Base-by-base conservation (phyloP, 2,797 vertebrate species). In the Enteromius mattozi region DNA sequence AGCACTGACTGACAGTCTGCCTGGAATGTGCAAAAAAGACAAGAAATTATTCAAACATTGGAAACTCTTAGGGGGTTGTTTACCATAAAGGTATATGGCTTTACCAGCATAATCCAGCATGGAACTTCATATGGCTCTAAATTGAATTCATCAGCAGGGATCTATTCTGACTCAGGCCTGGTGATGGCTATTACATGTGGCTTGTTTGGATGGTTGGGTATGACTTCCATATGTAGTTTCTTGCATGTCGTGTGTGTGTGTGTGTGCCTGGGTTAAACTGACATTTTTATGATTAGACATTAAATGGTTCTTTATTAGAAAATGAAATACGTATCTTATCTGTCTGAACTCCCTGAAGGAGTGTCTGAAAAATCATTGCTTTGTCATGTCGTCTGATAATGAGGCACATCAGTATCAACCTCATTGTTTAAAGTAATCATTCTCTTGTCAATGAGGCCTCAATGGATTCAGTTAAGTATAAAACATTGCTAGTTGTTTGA, bases 151-250 rank as follows among this genome's bases (percentile, higher is more conserved):
- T 63, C 40, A 78, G 76, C 56, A 78, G 24, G 49, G 19, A 65
- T 40, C 14, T 69, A 76, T 40, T 40, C 19, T 69, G 33, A 54
- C 35, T 37, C 10, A 76, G 81, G 77, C 71, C 56, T 2, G 35
- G 47, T 82, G 88, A 87, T 82, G 80, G 79, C 80, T 87, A 89
- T 87, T 85, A 86, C 76, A 85, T 74, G 81, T 80, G 82, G 79
- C 66, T 65, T n/a, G 8, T 65, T 68, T 63, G 54, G 40, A 82
- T 78, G 27, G 35, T 68, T 40, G 10, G n/a, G 83, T 89, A 86
- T 88, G 83, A 59, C 82, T 89, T 89, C 86, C 88, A 89, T 86
- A 86, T 87, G 86, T 70, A 82, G 51, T 66, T 19, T 37, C 49
- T 69, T 42, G 72, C 30, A 59, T 82, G 65, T 79, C 24, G 9